These are phyloP conservation scores for Brachypodius melanocephalos DNA, from an alignment of 2,113 vertebrate species.

Conservation along the genomic window DNA sequence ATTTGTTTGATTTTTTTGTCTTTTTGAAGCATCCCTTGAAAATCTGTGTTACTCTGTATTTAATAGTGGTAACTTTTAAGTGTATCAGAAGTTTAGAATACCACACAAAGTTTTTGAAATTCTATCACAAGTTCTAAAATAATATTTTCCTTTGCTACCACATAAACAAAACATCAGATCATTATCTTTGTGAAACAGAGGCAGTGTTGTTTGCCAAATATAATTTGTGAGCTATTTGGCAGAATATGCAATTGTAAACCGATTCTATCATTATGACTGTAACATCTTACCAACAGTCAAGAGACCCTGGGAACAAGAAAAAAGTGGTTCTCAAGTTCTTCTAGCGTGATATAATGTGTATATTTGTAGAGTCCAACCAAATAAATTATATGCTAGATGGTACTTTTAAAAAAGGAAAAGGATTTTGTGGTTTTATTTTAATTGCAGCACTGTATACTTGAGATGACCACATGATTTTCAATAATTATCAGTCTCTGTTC, in stretches of 20 bases:
- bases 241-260: constrained; percentile 10
- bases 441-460: constrained; percentile 29
- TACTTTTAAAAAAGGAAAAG: constrained; percentile 5
- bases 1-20: background rate
- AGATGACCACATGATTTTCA: constrained; percentile 10
- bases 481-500: constrained; percentile 43
- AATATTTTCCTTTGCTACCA: constrained; percentile 46
- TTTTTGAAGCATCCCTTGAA: background rate
- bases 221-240: constrained; percentile 56
- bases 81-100: background rate
- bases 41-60: background rate
- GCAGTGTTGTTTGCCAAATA: constrained; percentile 17
- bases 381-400: constrained; percentile 55
- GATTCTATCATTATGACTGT: constrained; percentile 43
- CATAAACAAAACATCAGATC: constrained; percentile 20
- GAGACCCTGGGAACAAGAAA: constrained; percentile 53
- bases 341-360: constrained; percentile 17
- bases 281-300: constrained; percentile 22
- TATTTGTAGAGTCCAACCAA: constrained; percentile 26
- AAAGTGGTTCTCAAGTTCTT: constrained; percentile 53
- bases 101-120: background rate
- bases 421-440: constrained; percentile 19
- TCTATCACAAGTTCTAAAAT: constrained; percentile 19
- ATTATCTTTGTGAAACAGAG: constrained; percentile 39
- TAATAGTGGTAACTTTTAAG: background rate